Base-by-base conservation (phyloP, 1,140 invertebrate genomes). In the Drosophila nasuta region DNA sequence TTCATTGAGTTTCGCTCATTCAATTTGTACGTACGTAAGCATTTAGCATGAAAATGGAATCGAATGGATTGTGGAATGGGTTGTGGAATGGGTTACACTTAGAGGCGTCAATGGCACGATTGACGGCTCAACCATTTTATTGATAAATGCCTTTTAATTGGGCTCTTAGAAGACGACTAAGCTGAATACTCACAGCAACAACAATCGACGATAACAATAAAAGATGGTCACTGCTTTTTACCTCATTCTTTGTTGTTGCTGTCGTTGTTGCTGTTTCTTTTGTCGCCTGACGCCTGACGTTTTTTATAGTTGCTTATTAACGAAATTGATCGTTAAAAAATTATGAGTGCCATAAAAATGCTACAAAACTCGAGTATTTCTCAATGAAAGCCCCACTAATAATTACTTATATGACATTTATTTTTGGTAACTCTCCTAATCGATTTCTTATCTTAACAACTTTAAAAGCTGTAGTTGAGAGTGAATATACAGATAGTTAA, bases 1-100 rank as follows among this genome's bases (percentile, higher is more conserved):
- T 87, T 87, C 82, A 87, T 87, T 88, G 82, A 77, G 83, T 76
- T 82, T 76, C 81, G 68, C 78, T 68, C 82, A 86, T 85, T 85
- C 82, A 85, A 85, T 86, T 85, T 85, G 82, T 76, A 79, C 62
- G 57, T 69, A 77, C 78, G 79, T 73, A 78, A 75, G 79, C 82
- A 82, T 73, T 87, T 87, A 66, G 79, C 75, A 79, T 86, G 68
- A 58, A 75, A 81, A 75, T 70, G 48, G 65, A 48, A 8, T 38
- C 7, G 35, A 38, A 10, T 33, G 0, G 30, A 33, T 38, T 25
- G 20, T 10, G 7, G 35, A 38, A 38, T 33, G 28, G 51, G 15
- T 56, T 68, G 60, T 73, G 72, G 73, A 30, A 52, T 52, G 30
- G 20, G 41, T 35, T 20, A 58, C 20, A 71, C 54, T 69, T 49